phyloP scores from a whole-genome alignment of 2,888 invertebrate genomes.

The Rotaria sp. region DNA sequence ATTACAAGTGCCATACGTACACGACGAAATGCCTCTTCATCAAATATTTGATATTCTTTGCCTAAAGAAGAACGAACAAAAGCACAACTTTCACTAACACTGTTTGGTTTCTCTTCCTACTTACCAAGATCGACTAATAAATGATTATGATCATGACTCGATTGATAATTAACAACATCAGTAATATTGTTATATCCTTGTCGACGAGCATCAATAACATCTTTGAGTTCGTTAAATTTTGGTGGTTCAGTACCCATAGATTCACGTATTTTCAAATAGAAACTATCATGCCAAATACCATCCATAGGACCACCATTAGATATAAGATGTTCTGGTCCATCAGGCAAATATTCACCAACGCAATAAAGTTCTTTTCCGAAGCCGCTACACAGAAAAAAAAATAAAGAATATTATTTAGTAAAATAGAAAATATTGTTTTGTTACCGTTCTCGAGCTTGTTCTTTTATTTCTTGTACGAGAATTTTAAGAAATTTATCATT shows the following conservation, averaged over 20 bases:
- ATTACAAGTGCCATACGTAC: not conserved
- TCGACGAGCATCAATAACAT: not conserved
- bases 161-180: not conserved
- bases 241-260: not conserved
- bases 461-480: not conserved
- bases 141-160: conserved; percentile 10
- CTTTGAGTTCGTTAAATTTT: not conserved
- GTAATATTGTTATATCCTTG: not conserved
- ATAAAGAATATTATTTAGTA: not conserved
- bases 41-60: not conserved
- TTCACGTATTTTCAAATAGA: not conserved
- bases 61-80: not conserved
- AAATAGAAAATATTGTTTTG: not conserved
- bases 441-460: not conserved
- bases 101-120: no score
- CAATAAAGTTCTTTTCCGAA: not conserved
- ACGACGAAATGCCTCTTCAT: not conserved
- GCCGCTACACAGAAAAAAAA: not conserved
- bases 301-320: conserved; percentile 10
- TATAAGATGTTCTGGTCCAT: not conserved
- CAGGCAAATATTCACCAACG: not conserved
- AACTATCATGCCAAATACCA: not conserved
- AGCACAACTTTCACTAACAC: no score
- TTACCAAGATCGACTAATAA: conserved; percentile 11
- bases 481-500: not conserved